Percentiles rank a stretch among this genome's conserved stretches.
Conservation (phyloP, 2,888 invertebrate species). For the Coelogynopora nodosa region DNA sequence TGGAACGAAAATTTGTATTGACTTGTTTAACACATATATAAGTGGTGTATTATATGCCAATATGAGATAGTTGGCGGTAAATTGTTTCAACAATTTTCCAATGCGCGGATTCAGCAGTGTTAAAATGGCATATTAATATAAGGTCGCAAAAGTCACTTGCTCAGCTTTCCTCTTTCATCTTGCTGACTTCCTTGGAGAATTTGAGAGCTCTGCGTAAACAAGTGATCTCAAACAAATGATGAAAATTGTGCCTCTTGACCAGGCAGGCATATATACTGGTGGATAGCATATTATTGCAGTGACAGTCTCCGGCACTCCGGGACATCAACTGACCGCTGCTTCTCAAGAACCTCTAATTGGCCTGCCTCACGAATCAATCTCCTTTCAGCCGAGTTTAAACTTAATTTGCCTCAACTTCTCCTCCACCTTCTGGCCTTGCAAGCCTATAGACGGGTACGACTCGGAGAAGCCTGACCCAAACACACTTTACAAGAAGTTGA, state of each 20-base stretch:
- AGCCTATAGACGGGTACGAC: no score
- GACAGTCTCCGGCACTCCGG: not conserved
- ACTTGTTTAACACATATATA: no score
- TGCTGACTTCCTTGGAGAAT: not conserved
- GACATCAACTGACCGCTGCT: not conserved
- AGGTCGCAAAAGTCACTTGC: no score
- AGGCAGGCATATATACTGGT: not conserved
- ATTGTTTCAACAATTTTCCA: no score
- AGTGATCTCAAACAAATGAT: not conserved
- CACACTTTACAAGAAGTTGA: no score
- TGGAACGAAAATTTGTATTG: no score
- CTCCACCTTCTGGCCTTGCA: no score
- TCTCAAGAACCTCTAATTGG: not conserved
- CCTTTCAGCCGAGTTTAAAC: not conserved
- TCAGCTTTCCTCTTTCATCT: not conserved
- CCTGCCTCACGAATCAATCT: not conserved
- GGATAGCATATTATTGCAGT: not conserved
- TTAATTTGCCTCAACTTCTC: not conserved
- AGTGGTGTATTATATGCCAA: no score
- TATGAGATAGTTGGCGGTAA: no score
- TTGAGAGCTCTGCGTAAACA: not conserved
- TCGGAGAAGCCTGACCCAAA: no score
- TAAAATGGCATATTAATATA: no score
- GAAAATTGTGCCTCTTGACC: not conserved
- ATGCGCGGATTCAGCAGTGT: no score